These are phyloP conservation scores for Aspidoscelis tigris DNA, from an alignment of 2,113 vertebrate species.

Conservation along the genomic window DNA sequence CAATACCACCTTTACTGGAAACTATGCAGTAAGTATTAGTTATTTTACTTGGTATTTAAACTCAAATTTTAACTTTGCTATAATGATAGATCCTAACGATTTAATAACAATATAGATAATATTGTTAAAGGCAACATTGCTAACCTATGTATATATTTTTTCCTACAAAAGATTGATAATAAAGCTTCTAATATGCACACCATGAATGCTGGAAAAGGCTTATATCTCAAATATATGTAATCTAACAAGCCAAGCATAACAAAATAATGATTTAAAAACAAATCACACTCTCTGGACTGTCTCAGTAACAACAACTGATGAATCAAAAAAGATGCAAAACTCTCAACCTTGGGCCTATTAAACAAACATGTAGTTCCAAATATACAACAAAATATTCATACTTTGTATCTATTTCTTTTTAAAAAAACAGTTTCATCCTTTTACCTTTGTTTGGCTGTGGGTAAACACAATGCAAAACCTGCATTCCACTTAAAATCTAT, in stretches of 20 bases:
- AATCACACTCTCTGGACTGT: neutral
- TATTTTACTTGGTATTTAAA: conserved; percentile 72
- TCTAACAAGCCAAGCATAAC: conserved; percentile 34
- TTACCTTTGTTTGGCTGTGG: conserved; percentile 58
- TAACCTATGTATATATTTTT: conserved; percentile 61
- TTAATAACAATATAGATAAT: conserved; percentile 58
- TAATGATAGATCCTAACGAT: conserved; percentile 69
- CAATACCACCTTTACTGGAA: conserved; percentile 75
- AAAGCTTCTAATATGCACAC: conserved; percentile 46
- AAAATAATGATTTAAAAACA: conserved; percentile 56
- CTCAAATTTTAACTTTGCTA: conserved; percentile 64
- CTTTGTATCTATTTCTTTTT: conserved; percentile 45
- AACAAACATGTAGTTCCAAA: conserved; percentile 53
- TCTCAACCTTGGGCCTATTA: conserved; percentile 64
- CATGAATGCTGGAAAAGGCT: conserved; percentile 25
- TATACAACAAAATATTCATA: conserved; percentile 47
- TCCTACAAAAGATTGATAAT: conserved; percentile 49
- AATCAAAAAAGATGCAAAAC: neutral
- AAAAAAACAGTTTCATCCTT: conserved; percentile 44
- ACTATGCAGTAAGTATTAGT: conserved; percentile 73
- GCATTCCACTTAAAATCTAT: conserved; percentile 52
- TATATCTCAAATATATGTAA: conserved; percentile 20
- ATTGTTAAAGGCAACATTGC: conserved; percentile 45
- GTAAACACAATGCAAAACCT: conserved; percentile 64
- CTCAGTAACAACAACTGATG: neutral